Evolutionary conservation across 2,113 vertebrate genomes (phyloP).

Genomic region (Piprites chloris): DNA sequence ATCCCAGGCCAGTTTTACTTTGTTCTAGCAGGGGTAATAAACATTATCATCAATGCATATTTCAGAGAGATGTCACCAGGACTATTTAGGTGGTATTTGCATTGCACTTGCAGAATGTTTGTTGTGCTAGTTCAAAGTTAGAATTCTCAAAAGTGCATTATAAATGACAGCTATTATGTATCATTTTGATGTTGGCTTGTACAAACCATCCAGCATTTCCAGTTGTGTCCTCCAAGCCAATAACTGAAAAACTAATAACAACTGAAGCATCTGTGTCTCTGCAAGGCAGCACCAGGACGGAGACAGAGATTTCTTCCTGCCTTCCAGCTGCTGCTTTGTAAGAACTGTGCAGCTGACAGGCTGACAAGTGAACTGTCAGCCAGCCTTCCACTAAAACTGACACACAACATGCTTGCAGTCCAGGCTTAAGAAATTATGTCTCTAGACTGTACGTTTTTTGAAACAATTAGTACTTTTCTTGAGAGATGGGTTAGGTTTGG

Average conservation of each 20-base stretch:
- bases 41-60: neutral
- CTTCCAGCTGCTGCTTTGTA: neutral
- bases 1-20: neutral
- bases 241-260: neutral
- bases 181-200: neutral
- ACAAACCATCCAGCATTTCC: neutral
- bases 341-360: neutral
- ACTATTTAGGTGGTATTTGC: neutral
- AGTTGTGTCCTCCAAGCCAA: neutral
- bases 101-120: neutral
- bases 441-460: neutral
- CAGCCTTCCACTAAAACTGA: neutral
- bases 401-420: neutral
- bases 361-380: neutral
- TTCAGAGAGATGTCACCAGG: neutral
- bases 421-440: neutral
- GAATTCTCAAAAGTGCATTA: neutral
- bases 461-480: neutral
- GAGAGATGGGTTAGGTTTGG: neutral
- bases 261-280: neutral
- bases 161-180: neutral
- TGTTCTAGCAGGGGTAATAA: neutral
- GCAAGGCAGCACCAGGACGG: neutral
- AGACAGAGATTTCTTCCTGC: neutral
- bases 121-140: neutral